A percentile compares a stretch with the other conserved stretches of the same genome.
Evolutionary conservation across 2,797 vertebrate genomes (phyloP).

Genomic region (Glyptemys insculpta): DNA sequence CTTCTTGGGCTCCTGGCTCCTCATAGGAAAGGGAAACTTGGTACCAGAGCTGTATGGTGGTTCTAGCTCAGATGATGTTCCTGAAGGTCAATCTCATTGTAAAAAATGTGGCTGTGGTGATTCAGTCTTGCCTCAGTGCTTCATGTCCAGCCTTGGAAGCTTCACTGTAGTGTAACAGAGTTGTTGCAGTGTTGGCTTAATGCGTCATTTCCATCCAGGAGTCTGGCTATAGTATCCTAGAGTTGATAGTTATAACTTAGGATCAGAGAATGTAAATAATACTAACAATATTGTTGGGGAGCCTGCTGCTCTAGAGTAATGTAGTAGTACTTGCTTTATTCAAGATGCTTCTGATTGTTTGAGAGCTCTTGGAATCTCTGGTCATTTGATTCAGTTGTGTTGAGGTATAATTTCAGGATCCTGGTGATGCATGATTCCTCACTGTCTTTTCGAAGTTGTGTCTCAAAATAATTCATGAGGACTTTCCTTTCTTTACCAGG

Average conservation of each 20-base stretch:
- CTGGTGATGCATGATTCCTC: background rate
- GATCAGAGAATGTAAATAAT: too few relatives aligned
- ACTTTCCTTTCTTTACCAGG: background rate
- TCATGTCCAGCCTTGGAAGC: background rate
- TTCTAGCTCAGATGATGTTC: background rate
- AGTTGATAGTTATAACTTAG: background rate
- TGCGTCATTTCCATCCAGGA: background rate
- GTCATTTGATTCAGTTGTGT: background rate
- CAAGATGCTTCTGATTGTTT: background rate
- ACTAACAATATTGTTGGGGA: background rate
- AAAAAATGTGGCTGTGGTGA: background rate
- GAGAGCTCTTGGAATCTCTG: background rate
- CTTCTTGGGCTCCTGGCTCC: background rate
- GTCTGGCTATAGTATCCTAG: background rate
- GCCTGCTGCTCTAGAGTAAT: background rate
- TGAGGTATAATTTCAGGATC: background rate
- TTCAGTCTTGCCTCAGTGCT: background rate
- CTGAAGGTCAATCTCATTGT: rapidly evolving
- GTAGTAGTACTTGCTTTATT: background rate
- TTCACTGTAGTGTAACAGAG: background rate
- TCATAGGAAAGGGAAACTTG: background rate
- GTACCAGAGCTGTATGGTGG: background rate
- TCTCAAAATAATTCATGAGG: background rate
- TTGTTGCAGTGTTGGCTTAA: background rate
- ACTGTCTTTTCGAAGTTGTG: background rate